Base-by-base conservation (phyloP, 2,113 vertebrate species). In the Phocoena sinus region DNA sequence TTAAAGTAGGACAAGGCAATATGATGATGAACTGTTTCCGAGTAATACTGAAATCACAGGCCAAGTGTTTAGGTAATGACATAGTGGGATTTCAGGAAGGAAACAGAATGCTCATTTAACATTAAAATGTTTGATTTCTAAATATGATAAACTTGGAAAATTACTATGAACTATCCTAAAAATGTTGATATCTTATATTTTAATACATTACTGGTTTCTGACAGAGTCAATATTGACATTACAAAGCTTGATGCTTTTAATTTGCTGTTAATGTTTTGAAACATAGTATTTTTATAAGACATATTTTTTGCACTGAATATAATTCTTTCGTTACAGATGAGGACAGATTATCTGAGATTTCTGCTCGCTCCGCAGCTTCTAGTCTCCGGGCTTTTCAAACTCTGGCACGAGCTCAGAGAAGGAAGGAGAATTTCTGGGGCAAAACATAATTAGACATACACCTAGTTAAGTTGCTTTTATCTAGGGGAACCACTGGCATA, bases 311-410 rank as follows among this genome's bases (percentile, higher is more conserved):
- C 28, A 20, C 14, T 93, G 38, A 94, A 23, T 87, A 2, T 95
- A 28, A 85, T 88, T 96, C 58, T 97, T 92, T 95, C 53, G 5
- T 97, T 97, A 47, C 94, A 98, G 98, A 98, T 88, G 99, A 99
- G 88, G 99, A 99, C 98, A 98, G 98, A 91, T 97, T 99, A 96
- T 99, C 99, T 68, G 98, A 99, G 98, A 99, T 99, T 90, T 99
- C 99, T 87, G 99, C 98, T 94, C 98, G 98, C 53, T 99, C 99
- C 0, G 99, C 99, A 77, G 99, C 99, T 15, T 99, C 99, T 31
- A 99, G 99, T 93, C 99, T 99, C 1, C 98, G 98, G 67, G 99
- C 99, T 0, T 99, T 99, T 95, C 98, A 99, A 97, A 98, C 99
- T 68, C 97, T 99, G 96, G 98, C 99, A 93, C 98, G 99, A 96